Percentiles rank a stretch among this genome's conserved stretches.
Evolutionary conservation across 2,888 invertebrate genomes (phyloP).

Genomic region (Dendrolimus pini): DNA sequence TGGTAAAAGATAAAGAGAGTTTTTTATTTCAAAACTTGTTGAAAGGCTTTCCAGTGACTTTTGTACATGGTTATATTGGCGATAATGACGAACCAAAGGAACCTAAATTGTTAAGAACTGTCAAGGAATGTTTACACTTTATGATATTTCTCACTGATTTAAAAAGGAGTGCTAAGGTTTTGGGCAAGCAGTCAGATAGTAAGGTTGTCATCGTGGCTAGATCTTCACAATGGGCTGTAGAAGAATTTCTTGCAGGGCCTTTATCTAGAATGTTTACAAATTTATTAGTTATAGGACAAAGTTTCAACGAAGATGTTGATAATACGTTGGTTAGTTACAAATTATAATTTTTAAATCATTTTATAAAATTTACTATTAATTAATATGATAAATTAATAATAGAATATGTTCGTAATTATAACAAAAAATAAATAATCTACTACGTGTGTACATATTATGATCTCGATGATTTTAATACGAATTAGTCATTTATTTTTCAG

Average conservation of each 20-base stretch:
- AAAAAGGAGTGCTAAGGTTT: constrained; percentile 70
- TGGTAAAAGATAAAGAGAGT: constrained; percentile 72
- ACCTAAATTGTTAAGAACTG: constrained; percentile 51
- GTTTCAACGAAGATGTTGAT: constrained; percentile 72
- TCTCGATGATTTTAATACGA: too few relatives aligned
- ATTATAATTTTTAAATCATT: not conserved
- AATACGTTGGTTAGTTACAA: constrained; percentile 51
- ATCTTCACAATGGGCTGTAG: constrained; percentile 85
- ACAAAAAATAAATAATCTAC: too few relatives aligned
- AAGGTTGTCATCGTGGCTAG: constrained; percentile 81
- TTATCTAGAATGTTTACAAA: constrained; percentile 81
- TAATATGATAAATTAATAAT: not conserved
- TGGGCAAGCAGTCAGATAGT: constrained; percentile 78
- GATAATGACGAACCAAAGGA: constrained; percentile 61
- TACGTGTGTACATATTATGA: too few relatives aligned
- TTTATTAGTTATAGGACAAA: constrained; percentile 82
- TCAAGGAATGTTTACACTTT: constrained; percentile 77
- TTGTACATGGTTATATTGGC: constrained; percentile 79
- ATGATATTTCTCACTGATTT: constrained; percentile 82
- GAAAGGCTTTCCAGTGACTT: constrained; percentile 71
- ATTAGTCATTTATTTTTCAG: too few relatives aligned
- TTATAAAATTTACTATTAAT: not conserved
- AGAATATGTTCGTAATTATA: not conserved
- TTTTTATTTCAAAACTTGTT: constrained; percentile 77
- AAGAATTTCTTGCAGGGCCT: constrained; percentile 80